Evolutionary conservation across 2,113 vertebrate genomes (phyloP), one percentile per base, ranked within the genome.

Genomic region (Phalacrocorax carbo): DNA sequence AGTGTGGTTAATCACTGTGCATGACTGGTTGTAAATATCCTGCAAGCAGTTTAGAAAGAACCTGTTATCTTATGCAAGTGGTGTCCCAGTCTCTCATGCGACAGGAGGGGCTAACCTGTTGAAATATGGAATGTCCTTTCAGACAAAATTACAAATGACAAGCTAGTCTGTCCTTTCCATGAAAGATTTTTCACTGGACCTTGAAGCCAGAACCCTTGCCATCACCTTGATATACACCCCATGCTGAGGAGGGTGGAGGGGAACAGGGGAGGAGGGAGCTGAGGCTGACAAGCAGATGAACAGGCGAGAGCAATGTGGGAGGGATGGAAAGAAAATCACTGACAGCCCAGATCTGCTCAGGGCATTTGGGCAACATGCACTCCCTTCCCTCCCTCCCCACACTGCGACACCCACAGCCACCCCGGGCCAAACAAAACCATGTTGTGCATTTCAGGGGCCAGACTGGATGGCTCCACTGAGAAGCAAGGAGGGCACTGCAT

Each of bases 281-380:
- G 42, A 52, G 25, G 15, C 48, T 54, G 66, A 79, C 34, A 76
- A 49, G 7, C 25, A 65, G 57, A 68, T 44, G n/a, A 86, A 46
- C 6, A 64, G n/a, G 17, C 0, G 4, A 58, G 52, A 80, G 27
- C 1, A 0, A 52, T 7, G 30, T 58, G 32, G n/a, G 17, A 49
- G 32, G 27, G 52, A 34, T 65, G n/a, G 40, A 84, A 64, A 27
- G 27, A 54, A 92, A 72, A 71, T n/a, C 32, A 44, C 20, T 1
- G 4, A 12, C 16, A 79, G n/a, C 6, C 42, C 21, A 19, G 26
- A 36, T 87, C 32, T 78, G 29, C 26, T 26, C n/a, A n/a, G 38
- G n/a, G 26, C 27, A 44, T 55, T 68, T 78, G 48, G 40, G 34
- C 42, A 90, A 19, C 27, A 58, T 2, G 6, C 1, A 0, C 6